Base-by-base conservation (phyloP, 2,113 vertebrate genomes). In the Eonycteris spelaea region DNA sequence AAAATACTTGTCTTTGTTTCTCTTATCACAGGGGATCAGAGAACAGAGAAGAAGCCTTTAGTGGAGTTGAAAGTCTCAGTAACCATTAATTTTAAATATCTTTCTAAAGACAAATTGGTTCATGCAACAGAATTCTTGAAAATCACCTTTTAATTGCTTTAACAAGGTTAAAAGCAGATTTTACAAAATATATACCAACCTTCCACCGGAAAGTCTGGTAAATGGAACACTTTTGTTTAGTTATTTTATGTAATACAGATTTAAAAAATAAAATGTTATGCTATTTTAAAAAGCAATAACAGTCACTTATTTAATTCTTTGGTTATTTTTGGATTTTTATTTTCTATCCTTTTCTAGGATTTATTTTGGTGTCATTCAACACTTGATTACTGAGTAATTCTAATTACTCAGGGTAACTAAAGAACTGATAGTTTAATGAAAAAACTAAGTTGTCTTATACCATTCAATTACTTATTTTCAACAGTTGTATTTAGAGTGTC, bases 111-210 rank as follows among this genome's bases (percentile, higher is more conserved):
- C 83, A 91, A 96, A 71, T 82, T 75, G 57, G 80, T 63, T 91
- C n/a, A 82, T 86, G 24, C 35, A 82, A 4, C 71, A 40, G n/a
- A 75, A 70, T 90, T 94, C 78, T 43, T 95, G 78, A 71, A 95
- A 94, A 86, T 80, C 71, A 70, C 43, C 9, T 90, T 95, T 83
- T 94, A 67, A 65, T 96, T 89, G 83, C 30, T 94, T 94, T 88
- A 67, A 19, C 40, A 92, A 59, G 4, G 22, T 89, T 77, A 93
- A 91, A 96, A 94, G 67, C 53, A 63, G 33, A 70, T 73, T 93
- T 96, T 95, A 13, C 10, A 48, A 86, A 65, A 11, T 83, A 33
- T 45, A 14, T 73, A 7, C 88, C 45, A 91, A 90, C 33, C 28
- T 94, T 94, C 84, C 24, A 21, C 43, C 86, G 57, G 43, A 83